phyloP scores from a whole-genome alignment of 2,113 vertebrate genomes.

The Melospiza melodia region DNA sequence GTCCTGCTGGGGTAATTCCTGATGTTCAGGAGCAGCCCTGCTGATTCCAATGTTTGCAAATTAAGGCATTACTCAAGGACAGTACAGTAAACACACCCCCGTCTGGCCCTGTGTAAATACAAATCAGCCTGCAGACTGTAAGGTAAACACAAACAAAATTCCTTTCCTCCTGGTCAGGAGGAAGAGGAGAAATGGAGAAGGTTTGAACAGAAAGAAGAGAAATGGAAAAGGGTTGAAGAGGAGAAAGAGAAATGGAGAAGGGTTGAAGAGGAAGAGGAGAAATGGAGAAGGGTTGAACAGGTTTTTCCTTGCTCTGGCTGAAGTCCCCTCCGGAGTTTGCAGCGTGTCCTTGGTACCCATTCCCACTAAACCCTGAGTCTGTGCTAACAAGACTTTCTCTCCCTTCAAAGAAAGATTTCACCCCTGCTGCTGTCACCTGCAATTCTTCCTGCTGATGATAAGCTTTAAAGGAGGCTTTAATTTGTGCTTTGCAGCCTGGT shows the following conservation, averaged over 20 bases:
- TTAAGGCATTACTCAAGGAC: background rate
- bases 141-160: slow-evolving; percentile 13
- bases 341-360: background rate
- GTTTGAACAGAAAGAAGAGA: background rate
- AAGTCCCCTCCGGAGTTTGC: background rate
- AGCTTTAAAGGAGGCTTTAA: background rate
- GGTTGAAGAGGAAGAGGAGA: background rate
- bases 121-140: background rate
- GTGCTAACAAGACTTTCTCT: background rate
- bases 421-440: background rate
- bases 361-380: background rate
- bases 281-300: background rate
- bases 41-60: background rate
- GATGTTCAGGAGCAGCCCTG: background rate
- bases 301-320: background rate
- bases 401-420: background rate
- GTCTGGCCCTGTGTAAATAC: slow-evolving; percentile 15
- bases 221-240: background rate
- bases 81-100: background rate
- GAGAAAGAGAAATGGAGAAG: background rate
- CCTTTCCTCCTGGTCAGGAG: background rate
- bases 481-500: background rate
- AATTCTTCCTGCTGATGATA: background rate
- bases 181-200: background rate
- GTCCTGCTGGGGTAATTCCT: background rate